Evolutionary conservation across 2,797 vertebrate genomes (phyloP).

Genomic region (Philypnodon macrostomus): DNA sequence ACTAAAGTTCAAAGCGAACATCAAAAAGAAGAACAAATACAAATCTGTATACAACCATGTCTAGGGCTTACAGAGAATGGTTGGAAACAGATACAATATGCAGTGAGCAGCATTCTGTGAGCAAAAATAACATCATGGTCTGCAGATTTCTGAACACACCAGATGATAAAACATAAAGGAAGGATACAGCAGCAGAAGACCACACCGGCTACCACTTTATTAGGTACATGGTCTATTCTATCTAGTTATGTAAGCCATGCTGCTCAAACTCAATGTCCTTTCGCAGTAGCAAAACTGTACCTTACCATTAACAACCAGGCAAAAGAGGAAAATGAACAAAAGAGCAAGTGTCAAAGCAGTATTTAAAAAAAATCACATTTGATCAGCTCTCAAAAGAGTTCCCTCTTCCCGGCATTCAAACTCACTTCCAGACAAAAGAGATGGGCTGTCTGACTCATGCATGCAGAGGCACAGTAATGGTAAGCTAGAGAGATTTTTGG

Average conservation of each 20-base stretch:
- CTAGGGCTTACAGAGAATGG: no score
- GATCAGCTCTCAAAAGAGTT: conserved; percentile 2
- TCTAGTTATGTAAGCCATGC: not conserved
- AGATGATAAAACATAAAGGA: no score
- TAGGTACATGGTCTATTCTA: no score
- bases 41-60: no score
- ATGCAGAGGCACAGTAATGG: conserved; percentile 35
- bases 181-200: no score
- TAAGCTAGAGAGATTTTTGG: conserved; percentile 3
- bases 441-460: conserved; percentile 54
- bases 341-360: conserved; percentile 1
- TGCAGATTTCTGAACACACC: no score
- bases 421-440: conserved; percentile 39
- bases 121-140: no score
- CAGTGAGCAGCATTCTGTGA: no score
- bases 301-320: conserved; percentile 1
- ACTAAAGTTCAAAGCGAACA: no score
- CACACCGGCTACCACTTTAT: no score
- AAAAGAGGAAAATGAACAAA: conserved; percentile 12
- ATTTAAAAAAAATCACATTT: conserved; percentile 3
- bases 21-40: no score
- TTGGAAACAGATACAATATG: no score
- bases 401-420: conserved; percentile 21
- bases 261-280: not conserved
- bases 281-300: not conserved